A percentile compares a stretch with the other conserved stretches of the same genome.
Conservation (phyloP, 2,113 vertebrate species). For the Haemorhous mexicanus region DNA sequence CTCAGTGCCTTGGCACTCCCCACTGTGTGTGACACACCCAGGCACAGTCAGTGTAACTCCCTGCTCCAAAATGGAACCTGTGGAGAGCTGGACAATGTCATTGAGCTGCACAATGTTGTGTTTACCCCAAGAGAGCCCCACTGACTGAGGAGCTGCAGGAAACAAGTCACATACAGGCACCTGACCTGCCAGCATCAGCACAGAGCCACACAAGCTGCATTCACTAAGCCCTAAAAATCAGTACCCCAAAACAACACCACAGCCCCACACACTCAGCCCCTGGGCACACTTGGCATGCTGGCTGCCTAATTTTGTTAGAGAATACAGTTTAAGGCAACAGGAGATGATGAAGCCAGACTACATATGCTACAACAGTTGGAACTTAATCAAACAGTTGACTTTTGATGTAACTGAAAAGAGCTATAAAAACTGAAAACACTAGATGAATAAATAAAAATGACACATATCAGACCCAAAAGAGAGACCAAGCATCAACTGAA, state of each 20-base stretch:
- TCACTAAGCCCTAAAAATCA: not conserved
- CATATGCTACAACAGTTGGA: slow-evolving; percentile 62
- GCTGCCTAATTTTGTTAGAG: not conserved
- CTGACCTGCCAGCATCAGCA: not conserved
- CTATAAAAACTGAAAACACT: not conserved
- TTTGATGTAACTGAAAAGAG: slow-evolving; percentile 8
- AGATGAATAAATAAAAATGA: not conserved
- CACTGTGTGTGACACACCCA: not conserved
- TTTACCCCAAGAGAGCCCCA: too few species aligned
- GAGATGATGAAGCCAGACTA: slow-evolving; percentile 45
- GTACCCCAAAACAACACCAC: not conserved
- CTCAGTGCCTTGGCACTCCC: not conserved
- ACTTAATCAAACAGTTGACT: slow-evolving; percentile 21
- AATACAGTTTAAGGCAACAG: slow-evolving; percentile 27
- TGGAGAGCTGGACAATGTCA: not conserved
- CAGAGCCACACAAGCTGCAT: not conserved
- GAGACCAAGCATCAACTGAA: not conserved
- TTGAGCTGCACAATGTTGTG: accelerated
- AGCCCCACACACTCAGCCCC: not conserved
- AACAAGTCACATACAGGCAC: accelerated
- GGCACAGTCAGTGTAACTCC: accelerated
- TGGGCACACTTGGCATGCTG: not conserved
- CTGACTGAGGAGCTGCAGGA: not conserved
- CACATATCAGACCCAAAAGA: not conserved
- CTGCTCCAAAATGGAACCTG: accelerated